These are phyloP conservation scores for Heteractis magnifica DNA, from an alignment of 92 coral and sea anemone species.

Conservation along the genomic window DNA sequence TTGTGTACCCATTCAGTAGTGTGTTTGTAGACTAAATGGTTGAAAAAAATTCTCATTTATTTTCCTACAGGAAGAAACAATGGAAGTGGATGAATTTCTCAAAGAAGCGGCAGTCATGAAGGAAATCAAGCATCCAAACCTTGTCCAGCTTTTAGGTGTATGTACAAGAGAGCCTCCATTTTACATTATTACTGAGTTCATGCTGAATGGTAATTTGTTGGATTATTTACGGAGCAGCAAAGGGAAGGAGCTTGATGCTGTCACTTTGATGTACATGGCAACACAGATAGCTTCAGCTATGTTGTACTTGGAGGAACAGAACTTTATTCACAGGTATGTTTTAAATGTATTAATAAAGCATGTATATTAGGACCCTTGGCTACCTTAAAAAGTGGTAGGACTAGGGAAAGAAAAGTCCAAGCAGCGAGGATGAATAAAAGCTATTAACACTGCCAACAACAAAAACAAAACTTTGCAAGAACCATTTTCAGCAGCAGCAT, in stretches of 20 bases:
- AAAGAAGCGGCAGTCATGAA: slow-evolving; percentile 97
- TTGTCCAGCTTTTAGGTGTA: slow-evolving; percentile 93
- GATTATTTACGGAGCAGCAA: slow-evolving; percentile 89
- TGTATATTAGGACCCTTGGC: too few relatives aligned
- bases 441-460: neutral
- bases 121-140: slow-evolving; percentile 77
- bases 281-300: slow-evolving; percentile 95
- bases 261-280: slow-evolving; percentile 90
- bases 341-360: too few relatives aligned
- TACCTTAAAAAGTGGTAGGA: too few relatives aligned
- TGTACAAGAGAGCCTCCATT: slow-evolving; percentile 98
- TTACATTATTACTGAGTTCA: slow-evolving; percentile 91
- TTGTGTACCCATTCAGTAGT: too few relatives aligned
- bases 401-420: too few relatives aligned
- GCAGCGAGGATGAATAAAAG: too few relatives aligned
- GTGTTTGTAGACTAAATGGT: too few relatives aligned
- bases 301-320: slow-evolving; percentile 85
- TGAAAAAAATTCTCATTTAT: too few relatives aligned
- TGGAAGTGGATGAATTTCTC: slow-evolving; percentile 97
- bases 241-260: slow-evolving; percentile 86
- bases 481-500: neutral
- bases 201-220: slow-evolving; percentile 88
- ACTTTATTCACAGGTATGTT: slow-evolving; percentile 90
- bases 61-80: slow-evolving; percentile 86
- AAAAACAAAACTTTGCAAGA: neutral